phyloP scores from a whole-genome alignment of 2,888 invertebrate species.

The Mesorhabditis sp. region DNA sequence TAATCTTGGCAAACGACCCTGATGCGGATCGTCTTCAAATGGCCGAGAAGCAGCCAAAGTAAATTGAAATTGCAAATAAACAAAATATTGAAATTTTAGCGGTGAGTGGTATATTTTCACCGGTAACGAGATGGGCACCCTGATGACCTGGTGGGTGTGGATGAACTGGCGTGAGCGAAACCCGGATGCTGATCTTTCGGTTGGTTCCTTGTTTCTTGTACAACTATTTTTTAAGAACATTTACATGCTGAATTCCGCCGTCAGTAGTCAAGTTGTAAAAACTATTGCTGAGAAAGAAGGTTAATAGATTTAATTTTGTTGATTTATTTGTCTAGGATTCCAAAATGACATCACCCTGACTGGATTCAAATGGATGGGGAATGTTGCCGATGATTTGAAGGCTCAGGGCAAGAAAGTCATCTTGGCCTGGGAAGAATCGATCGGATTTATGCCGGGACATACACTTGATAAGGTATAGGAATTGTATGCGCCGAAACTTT shows the following conservation, averaged over 20 bases:
- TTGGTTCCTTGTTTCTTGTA: too few species aligned
- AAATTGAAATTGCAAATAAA: constrained; percentile 20
- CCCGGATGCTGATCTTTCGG: constrained; percentile 50
- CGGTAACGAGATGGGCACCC: constrained; percentile 89
- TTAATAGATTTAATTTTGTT: constrained; percentile 59
- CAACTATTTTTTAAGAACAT: constrained; percentile 62
- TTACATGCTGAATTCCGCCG: constrained; percentile 86
- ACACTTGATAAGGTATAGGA: constrained; percentile 71
- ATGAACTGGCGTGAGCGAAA: constrained; percentile 64
- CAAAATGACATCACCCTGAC: constrained; percentile 78
- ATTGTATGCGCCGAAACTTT: background rate
- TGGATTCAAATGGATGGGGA: constrained; percentile 99
- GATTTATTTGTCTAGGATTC: constrained; percentile 42
- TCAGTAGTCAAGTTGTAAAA: constrained; percentile 87
- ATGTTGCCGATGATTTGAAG: constrained; percentile 73
- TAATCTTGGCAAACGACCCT: constrained; percentile 94
- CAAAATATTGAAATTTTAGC: constrained; percentile 59
- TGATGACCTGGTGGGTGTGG: constrained; percentile 90
- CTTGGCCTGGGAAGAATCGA: constrained; percentile 96
- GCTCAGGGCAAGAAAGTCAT: constrained; percentile 65
- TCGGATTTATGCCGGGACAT: constrained; percentile 74
- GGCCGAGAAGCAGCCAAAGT: constrained; percentile 76
- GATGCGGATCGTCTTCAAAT: constrained; percentile 93
- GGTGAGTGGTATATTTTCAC: constrained; percentile 82
- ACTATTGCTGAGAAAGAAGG: constrained; percentile 76